A percentile compares a stretch with the other conserved stretches of the same genome.
These are phyloP conservation scores for Nomada hirtipes DNA, from an alignment of 2,888 invertebrate species.

Conservation along the genomic window DNA sequence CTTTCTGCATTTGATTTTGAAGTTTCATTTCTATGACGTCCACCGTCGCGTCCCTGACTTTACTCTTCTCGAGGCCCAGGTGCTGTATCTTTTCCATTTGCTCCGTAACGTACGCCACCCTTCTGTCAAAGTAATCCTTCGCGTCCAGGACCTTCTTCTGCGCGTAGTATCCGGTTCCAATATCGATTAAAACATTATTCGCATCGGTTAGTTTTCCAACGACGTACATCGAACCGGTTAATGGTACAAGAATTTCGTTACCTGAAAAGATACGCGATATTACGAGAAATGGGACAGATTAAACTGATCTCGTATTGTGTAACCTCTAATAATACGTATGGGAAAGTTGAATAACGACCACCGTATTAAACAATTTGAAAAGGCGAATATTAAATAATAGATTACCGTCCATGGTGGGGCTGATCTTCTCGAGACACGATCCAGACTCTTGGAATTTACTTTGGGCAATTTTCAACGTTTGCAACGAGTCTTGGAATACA, in stretches of 20 bases:
- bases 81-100: slow-evolving; percentile 97
- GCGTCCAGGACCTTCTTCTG: slow-evolving; percentile 94
- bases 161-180: slow-evolving; percentile 98
- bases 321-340: slow-evolving; percentile 43
- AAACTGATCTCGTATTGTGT: slow-evolving; percentile 44
- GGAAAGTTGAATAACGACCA: background rate
- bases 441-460: slow-evolving; percentile 95
- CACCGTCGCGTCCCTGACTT: slow-evolving; percentile 91
- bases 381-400: background rate
- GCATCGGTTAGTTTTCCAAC: slow-evolving; percentile 94
- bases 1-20: slow-evolving; percentile 84
- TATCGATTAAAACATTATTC: slow-evolving; percentile 95
- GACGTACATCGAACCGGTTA: slow-evolving; percentile 99
- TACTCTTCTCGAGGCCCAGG: slow-evolving; percentile 92
- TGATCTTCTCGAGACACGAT: slow-evolving; percentile 92
- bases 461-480: slow-evolving; percentile 95
- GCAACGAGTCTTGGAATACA: slow-evolving; percentile 95
- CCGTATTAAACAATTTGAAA: background rate
- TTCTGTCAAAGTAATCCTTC: slow-evolving; percentile 96
- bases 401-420: slow-evolving; percentile 89
- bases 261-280: slow-evolving; percentile 27
- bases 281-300: too few relatives aligned
- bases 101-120: slow-evolving; percentile 95
- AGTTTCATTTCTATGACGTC: slow-evolving; percentile 92
- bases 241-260: slow-evolving; percentile 95